A percentile compares a stretch with the other conserved stretches of the same genome.
Evolutionary conservation across 1,140 invertebrate species (phyloP).

Genomic region (Drosophila ohnishii): DNA sequence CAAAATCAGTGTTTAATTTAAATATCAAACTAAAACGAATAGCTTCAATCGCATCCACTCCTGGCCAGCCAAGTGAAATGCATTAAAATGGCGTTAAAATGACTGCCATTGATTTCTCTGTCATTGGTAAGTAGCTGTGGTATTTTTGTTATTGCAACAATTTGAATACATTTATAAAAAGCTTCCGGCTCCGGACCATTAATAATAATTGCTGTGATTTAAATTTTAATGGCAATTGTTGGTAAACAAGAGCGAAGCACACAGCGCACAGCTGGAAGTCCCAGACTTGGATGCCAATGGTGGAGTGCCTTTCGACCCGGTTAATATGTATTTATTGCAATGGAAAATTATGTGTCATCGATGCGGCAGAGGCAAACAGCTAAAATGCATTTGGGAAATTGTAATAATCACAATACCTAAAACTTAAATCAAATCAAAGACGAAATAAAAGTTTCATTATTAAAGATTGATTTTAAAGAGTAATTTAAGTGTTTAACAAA

Average conservation of each 20-base stretch:
- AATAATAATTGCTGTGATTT: conserved; percentile 81
- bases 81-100: conserved; percentile 70
- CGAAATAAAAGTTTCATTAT: too few species aligned
- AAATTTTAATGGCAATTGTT: conserved; percentile 81
- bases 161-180: conserved; percentile 79
- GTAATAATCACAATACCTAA: conserved; percentile 7
- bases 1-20: neutral
- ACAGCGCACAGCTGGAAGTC: conserved; percentile 15
- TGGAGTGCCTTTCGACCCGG: conserved; percentile 25
- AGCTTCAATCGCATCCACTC: neutral
- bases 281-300: conserved; percentile 21
- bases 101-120: conserved; percentile 56
- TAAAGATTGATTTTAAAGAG: too few species aligned
- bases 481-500: too few species aligned
- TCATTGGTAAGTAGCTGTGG: conserved; percentile 25
- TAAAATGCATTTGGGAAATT: conserved; percentile 48
- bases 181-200: conserved; percentile 57
- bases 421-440: neutral
- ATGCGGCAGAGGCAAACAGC: conserved; percentile 25
- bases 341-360: conserved; percentile 47
- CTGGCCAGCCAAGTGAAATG: conserved; percentile 11
- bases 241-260: conserved; percentile 60
- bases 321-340: conserved; percentile 74
- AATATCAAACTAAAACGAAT: neutral
- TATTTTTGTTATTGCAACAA: conserved; percentile 50